phyloP scores from a whole-genome alignment of 1,140 invertebrate species.

The Drosophila santomea region DNA sequence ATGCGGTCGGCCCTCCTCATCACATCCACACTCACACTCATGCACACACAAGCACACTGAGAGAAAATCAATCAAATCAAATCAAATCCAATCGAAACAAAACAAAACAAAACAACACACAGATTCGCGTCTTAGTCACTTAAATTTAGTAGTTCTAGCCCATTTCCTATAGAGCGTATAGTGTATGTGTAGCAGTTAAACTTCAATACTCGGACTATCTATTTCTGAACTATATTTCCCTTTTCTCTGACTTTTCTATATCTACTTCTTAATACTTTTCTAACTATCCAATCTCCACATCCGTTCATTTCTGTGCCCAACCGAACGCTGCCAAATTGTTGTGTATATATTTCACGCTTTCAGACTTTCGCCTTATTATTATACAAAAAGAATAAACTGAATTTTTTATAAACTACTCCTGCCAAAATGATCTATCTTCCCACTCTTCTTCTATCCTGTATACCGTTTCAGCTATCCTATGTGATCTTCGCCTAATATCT shows the following conservation, averaged over 20 bases:
- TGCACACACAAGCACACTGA: constrained; percentile 16
- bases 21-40: constrained; percentile 23
- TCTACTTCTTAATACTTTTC: background rate
- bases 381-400: constrained; percentile 60
- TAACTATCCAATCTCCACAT: background rate
- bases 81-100: background rate
- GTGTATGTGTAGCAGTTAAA: constrained; percentile 69
- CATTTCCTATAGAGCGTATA: constrained; percentile 72
- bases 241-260: background rate
- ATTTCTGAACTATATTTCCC: constrained; percentile 3
- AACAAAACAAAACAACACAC: constrained; percentile 21
- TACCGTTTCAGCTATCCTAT: constrained; percentile 1
- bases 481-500: background rate
- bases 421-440: background rate
- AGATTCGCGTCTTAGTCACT: constrained; percentile 75
- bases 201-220: constrained; percentile 2
- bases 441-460: background rate
- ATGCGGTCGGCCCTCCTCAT: background rate
- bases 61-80: background rate
- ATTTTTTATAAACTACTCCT: constrained; percentile 44
- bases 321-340: constrained; percentile 36
- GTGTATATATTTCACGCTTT: constrained; percentile 65
- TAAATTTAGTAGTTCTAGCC: constrained; percentile 77
- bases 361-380: constrained; percentile 47
- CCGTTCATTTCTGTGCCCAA: constrained; percentile 22